Base-by-base conservation (phyloP, 1,140 invertebrate species). In the Sinonovacula constricta region DNA sequence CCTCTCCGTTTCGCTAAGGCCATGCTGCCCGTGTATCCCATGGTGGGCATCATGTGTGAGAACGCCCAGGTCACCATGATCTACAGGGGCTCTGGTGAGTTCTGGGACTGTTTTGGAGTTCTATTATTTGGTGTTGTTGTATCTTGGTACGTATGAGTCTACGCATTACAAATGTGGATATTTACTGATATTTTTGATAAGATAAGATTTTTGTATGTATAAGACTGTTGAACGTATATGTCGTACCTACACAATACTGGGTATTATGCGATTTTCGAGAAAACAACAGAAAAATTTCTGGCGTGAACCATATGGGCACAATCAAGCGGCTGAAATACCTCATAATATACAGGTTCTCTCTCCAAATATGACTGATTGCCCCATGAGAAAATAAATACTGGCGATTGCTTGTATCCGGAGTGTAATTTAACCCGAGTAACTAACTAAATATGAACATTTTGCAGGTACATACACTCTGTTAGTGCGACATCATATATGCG, bases 1-100 rank as follows among this genome's bases (percentile, higher is more conserved):
- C 80, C 82, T 3, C 22, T 81, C 14, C 51, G 3, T 30, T 67
- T 84, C 22, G 57, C 60, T 22, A 33, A 53, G 1, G 18, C 26
- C 3, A 57, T 33, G 18, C 53, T 76, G 15, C 82, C 82, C 0
- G 60, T 84, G 22, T 82, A 81, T 54, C 69, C 78, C 22, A 82
- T 81, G 80, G 53, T 84, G 5, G 67, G 67, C 0, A 34, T 54
- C 4, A 30, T 39, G 34, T 49, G 65, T 15, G 68, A 56, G 7
- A 78, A 78, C 4, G 39, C 76, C 10, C 66, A 67, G 31, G 78
- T 84, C n/a, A 81, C 67, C 1, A 80, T 84, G 72, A 60, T 78
- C n/a, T 84, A 84, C 65, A 70, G 74, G 18, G 82, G 82, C 3
- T 65, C 62, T 18, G 75, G 69, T 68, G 30, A 30, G 69, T 72